Conservation (phyloP, 1,140 invertebrate genomes). For the Antheraea pernyi region DNA sequence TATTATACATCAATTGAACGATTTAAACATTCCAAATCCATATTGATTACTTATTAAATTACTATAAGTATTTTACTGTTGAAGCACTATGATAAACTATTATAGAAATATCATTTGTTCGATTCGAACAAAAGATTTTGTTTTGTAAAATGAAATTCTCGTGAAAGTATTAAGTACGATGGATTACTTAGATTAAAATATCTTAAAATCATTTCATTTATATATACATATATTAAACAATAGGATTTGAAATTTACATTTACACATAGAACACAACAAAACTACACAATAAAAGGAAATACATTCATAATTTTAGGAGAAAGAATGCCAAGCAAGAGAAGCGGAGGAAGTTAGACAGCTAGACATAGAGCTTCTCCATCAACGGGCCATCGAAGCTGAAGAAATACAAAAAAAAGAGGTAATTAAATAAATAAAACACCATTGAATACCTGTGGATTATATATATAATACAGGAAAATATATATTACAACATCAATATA, state of each 20-base stretch:
- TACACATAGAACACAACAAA: neutral
- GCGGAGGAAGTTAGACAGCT: constrained; percentile 60
- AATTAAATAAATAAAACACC: constrained; percentile 6
- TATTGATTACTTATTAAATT: too few relatives aligned
- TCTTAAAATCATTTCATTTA: too few relatives aligned
- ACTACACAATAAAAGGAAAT: neutral
- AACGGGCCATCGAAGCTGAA: constrained; percentile 64
- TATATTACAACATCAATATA: neutral
- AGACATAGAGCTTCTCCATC: constrained; percentile 61
- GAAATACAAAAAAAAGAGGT: constrained; percentile 65
- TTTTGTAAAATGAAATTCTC: too few relatives aligned
- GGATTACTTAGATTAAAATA: too few relatives aligned
- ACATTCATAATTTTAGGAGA: constrained; percentile 42
- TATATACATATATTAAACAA: neutral
- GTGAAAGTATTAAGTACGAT: too few relatives aligned
- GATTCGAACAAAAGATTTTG: too few relatives aligned
- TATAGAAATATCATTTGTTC: too few relatives aligned
- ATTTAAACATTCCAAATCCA: too few relatives aligned
- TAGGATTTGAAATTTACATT: neutral
- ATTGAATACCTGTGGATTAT: neutral
- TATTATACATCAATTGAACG: too few relatives aligned
- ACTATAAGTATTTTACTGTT: too few relatives aligned
- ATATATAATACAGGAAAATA: neutral
- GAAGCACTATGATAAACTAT: too few relatives aligned
- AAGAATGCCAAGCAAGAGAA: constrained; percentile 63